A percentile compares a stretch with the other conserved stretches of the same genome.
Conservation (phyloP, 37 sponge, comb jelly and placozoan genomes). For the Eunapius fragilis region DNA sequence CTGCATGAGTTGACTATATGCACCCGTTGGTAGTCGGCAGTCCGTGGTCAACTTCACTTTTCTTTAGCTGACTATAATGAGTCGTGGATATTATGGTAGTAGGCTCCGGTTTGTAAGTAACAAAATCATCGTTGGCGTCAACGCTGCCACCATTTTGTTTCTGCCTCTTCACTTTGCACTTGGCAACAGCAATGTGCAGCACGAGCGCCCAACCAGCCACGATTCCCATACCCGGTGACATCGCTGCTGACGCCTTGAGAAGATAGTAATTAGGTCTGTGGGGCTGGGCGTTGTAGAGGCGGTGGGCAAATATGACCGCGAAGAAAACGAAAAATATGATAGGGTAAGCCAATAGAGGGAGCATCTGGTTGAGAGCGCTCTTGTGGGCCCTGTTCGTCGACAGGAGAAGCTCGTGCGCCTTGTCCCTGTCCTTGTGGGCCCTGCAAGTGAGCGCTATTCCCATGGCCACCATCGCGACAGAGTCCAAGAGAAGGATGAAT, state of each 20-base stretch:
- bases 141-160: background rate
- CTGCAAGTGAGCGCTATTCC: background rate
- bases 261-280: background rate
- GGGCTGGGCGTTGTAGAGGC: background rate
- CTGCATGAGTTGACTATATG: too few relatives aligned
- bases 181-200: background rate
- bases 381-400: background rate
- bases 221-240: background rate
- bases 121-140: background rate
- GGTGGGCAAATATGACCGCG: background rate
- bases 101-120: background rate
- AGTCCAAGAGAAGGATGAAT: background rate
- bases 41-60: background rate
- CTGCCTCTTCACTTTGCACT: background rate
- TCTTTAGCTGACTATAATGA: background rate
- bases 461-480: background rate
- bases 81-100: background rate
- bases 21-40: background rate
- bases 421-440: background rate
- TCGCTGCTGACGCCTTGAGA: background rate
- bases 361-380: background rate
- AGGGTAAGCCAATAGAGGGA: constrained; percentile 2
- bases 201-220: background rate
- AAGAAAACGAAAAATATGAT: background rate
- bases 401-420: background rate